phyloP scores from a whole-genome alignment of 2,113 vertebrate species.

The Apteryx mantelli region DNA sequence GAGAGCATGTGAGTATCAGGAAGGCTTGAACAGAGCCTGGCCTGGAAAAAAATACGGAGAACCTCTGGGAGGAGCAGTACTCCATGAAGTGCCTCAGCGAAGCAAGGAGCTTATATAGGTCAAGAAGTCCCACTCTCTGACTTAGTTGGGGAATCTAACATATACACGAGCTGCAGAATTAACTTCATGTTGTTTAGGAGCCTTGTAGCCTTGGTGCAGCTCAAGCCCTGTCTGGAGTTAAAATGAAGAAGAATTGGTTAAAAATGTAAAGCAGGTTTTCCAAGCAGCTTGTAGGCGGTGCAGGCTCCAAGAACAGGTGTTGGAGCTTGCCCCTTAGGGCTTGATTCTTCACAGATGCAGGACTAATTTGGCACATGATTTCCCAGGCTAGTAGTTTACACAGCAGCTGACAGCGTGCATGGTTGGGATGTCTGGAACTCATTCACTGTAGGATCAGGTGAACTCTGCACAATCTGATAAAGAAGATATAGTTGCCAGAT shows the following conservation, averaged over 20 bases:
- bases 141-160: neutral
- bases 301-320: neutral
- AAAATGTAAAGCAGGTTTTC: constrained; percentile 40
- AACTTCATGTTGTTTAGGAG: neutral
- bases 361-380: constrained; percentile 53
- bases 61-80: neutral
- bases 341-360: constrained; percentile 48
- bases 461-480: neutral
- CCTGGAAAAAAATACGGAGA: neutral
- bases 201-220: neutral
- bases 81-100: neutral
- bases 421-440: neutral
- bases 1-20: neutral
- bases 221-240: neutral
- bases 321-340: neutral
- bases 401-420: neutral
- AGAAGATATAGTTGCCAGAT: constrained; percentile 14
- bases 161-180: neutral
- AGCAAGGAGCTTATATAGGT: neutral
- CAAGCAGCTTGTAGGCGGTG: neutral
- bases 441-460: constrained; percentile 24
- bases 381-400: constrained; percentile 31
- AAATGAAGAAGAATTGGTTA: constrained; percentile 5
- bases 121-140: neutral
- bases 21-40: neutral